Base-by-base conservation (phyloP, 2,113 vertebrate genomes). In the Anser cygnoides region DNA sequence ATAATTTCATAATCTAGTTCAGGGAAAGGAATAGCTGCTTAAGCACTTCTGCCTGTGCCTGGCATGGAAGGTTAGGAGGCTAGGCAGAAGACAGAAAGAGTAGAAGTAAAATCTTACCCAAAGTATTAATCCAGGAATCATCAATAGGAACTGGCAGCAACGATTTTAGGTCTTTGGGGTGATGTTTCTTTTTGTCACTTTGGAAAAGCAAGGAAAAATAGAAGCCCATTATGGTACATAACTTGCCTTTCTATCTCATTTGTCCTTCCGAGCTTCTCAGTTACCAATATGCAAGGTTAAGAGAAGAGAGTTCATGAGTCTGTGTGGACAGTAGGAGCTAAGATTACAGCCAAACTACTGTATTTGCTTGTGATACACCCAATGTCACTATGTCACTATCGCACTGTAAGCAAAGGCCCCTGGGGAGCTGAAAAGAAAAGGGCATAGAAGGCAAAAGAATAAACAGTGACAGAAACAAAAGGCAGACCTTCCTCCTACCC, bases 381-480 rank as follows among this genome's bases (percentile, higher is more conserved):
- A 81, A 31, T 39, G n/a, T 54, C 72, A 89, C 44, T 54, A 31
- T 39, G n/a, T 54, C 72, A 89, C 44, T 54, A 73, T 43, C 13
- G 2, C 54, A 57, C 54, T 89, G 72, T 59, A 94, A 94, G 74
- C 62, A 87, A 90, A 94, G 65, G 63, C 58, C 70, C 70, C 77
- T 43, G 25, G 75, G 70, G 63, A 93, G 9, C 18, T 0, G 0
- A 61, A 61, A 58, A 92, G 76, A 91, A 96, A 84, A 95, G 66
- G 44, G 26, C 76, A 85, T 3, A 65, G n/a, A 78, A 89, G 29
- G n/a, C 68, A 94, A 67, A 78, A 71, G 35, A 66, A 63, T 10
- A 43, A 82, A 80, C 33, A 72, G 44, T 11, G 83, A 86, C 83
- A 94, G 70, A 87, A 93, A 81, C 76, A 94, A 92, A 96, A 72